These are phyloP conservation scores for Garrulus glandarius DNA, from an alignment of 2,797 vertebrate species.

Conservation along the genomic window DNA sequence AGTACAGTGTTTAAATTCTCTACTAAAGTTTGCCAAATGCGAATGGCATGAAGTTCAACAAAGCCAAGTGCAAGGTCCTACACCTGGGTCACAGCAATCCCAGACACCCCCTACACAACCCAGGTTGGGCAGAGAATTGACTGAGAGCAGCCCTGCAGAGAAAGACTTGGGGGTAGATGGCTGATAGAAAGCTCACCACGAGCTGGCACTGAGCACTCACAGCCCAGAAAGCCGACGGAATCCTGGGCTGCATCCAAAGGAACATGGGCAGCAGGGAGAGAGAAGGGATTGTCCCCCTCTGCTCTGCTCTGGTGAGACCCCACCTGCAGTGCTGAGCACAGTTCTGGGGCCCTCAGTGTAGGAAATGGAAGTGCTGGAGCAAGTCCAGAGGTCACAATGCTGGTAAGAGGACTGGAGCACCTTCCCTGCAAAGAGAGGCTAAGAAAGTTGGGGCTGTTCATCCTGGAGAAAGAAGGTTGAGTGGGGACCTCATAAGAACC, in stretches of 20 bases:
- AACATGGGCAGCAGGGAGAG: rapidly evolving
- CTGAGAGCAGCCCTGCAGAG: background rate
- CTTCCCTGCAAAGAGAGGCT: background rate
- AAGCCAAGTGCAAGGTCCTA: background rate
- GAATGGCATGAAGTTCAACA: background rate
- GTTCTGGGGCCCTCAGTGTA: rapidly evolving
- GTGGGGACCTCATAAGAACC: background rate
- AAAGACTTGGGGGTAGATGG: background rate
- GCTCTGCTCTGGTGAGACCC: background rate
- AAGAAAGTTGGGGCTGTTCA: background rate
- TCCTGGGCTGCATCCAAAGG: background rate
- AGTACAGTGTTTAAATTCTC: background rate
- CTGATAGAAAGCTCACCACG: background rate
- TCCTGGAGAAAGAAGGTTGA: background rate
- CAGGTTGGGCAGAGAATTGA: background rate
- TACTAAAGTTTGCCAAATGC: background rate
- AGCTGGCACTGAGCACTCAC: background rate
- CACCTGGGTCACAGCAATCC: background rate
- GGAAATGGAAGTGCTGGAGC: background rate
- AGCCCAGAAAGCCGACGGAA: rapidly evolving
- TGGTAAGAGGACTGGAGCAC: background rate
- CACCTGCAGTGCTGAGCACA: background rate
- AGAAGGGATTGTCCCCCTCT: background rate
- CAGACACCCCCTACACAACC: background rate
- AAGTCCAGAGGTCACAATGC: background rate